Base-by-base conservation (phyloP, 35 echinoderm and acorn worm species). In the Anneissia japonica region DNA sequence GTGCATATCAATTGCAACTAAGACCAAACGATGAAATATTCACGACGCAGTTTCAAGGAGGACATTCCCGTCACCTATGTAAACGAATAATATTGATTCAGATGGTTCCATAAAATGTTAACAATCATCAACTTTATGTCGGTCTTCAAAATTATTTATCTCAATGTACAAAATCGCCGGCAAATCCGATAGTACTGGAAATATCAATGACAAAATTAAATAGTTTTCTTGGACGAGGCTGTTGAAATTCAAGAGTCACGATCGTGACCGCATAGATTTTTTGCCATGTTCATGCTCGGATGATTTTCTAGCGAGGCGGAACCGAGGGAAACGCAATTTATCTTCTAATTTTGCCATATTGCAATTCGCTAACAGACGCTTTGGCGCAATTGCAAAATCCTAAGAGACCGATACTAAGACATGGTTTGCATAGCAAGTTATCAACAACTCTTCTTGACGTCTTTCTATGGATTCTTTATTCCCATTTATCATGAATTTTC, bases 271-370 rank as follows among this genome's bases (percentile, higher is more conserved):
- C 51, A 64, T 64, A 64, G 51, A 64, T 64, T 64, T 64, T 64
- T 64, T 64, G 21, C 51, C 51, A 64, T 64, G 10, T 64, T 64
- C 21, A 64, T 64, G 51, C 51, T 64, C 51, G 51, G 51, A 64
- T 64, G 51, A 26, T 64, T 64, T 64, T 64, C 51, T 64, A 64
- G 51, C 51, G 51, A 64, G 51, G 51, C 51, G 51, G 51, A 64
- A 64, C 51, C 51, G 51, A 64, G 51, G 51, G 10, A 64, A 64
- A 64, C 51, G 51, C 51, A 64, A 64, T 64, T 64, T 64, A 64
- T 64, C 51, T 64, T 64, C 51, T 64, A 64, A 64, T 64, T 64
- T 64, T 64, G 51, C 51, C 51, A 64, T 64, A 64, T 64, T 64
- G 51, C 51, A 64, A 64, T 64, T 64, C 51, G 51, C 51, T 19